phyloP scores from a whole-genome alignment of 2,888 invertebrate species.

The Volucella inanis region DNA sequence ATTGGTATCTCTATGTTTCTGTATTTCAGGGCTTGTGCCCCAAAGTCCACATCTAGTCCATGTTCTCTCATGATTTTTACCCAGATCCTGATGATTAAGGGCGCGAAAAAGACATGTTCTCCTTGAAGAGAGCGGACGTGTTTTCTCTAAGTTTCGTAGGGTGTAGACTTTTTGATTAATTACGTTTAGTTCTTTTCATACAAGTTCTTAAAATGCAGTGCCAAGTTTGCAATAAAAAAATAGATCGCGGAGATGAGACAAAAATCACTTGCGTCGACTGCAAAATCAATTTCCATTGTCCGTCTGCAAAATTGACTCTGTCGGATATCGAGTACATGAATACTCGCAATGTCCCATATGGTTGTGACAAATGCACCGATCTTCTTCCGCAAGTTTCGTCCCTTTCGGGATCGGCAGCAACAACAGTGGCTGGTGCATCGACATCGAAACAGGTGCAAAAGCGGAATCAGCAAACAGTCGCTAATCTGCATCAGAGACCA shows the following conservation, averaged over 20 bases:
- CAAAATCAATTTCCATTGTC: constrained; percentile 18
- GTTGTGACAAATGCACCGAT: constrained; percentile 17
- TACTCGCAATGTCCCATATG: constrained; percentile 9
- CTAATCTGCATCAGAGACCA: too few relatives aligned
- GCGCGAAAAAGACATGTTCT: too few relatives aligned
- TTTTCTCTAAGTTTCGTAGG: constrained; percentile 18
- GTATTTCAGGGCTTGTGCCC: too few relatives aligned
- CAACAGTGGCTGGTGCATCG: background rate
- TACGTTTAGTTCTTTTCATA: constrained; percentile 3
- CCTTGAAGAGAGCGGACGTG: constrained; percentile 14
- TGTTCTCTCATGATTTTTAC: too few relatives aligned
- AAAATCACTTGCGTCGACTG: constrained; percentile 16
- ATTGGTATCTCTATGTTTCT: too few relatives aligned
- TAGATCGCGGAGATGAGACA: constrained; percentile 10
- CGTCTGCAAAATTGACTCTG: background rate
- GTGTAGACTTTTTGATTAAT: constrained; percentile 22
- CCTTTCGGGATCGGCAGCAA: background rate
- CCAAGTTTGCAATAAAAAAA: constrained; percentile 17
- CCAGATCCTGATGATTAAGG: too few relatives aligned
- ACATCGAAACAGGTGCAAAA: background rate
- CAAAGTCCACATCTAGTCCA: too few relatives aligned
- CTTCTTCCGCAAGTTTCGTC: constrained; percentile 25
- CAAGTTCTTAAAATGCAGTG: constrained; percentile 5
- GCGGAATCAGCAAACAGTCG: too few relatives aligned
- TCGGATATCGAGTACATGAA: constrained; percentile 24